Percentiles rank a stretch among this genome's conserved stretches.
These are phyloP conservation scores for Elmis aenea DNA, from an alignment of 2,888 invertebrate genomes.

Conservation along the genomic window DNA sequence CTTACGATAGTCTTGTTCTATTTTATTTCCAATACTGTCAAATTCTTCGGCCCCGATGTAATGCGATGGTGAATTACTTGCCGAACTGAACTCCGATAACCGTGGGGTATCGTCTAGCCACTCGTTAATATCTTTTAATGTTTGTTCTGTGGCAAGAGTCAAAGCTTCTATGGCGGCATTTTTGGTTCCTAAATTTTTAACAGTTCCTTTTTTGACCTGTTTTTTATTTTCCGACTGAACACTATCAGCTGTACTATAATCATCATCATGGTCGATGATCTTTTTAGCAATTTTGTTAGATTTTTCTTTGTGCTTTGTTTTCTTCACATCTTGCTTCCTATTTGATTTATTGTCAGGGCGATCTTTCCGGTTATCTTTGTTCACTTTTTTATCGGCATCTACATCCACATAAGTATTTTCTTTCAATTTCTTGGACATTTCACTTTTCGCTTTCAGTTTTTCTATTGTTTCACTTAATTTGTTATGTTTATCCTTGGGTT, in stretches of 20 bases:
- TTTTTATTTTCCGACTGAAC: slow-evolving; percentile 30
- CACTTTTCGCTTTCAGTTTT: slow-evolving; percentile 60
- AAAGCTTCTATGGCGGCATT: slow-evolving; percentile 58
- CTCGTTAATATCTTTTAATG: slow-evolving; percentile 80
- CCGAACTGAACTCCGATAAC: slow-evolving; percentile 69
- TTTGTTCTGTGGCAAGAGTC: slow-evolving; percentile 69
- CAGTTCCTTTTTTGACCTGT: slow-evolving; percentile 23
- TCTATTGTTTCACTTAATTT: slow-evolving; percentile 53
- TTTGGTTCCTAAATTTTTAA: slow-evolving; percentile 37
- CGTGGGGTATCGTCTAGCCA: slow-evolving; percentile 84
- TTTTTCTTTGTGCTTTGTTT: slow-evolving; percentile 16
- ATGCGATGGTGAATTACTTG: slow-evolving; percentile 70
- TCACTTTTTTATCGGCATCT: slow-evolving; percentile 37
- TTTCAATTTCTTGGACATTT: slow-evolving; percentile 48
- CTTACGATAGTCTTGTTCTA: slow-evolving; percentile 48
- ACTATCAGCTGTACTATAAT: slow-evolving; percentile 36
- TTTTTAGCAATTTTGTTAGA: slow-evolving; percentile 9
- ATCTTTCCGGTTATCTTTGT: slow-evolving; percentile 14
- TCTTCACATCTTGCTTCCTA: slow-evolving; percentile 15
- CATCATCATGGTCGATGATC: slow-evolving; percentile 34
- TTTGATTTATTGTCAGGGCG: slow-evolving; percentile 21
- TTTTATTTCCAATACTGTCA: slow-evolving; percentile 45
- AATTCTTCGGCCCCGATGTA: slow-evolving; percentile 61
- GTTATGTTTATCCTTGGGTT: slow-evolving; percentile 43
- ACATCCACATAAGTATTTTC: slow-evolving; percentile 31